These are phyloP conservation scores for Drosophila saltans DNA, from an alignment of 1,140 invertebrate species.

Conservation along the genomic window DNA sequence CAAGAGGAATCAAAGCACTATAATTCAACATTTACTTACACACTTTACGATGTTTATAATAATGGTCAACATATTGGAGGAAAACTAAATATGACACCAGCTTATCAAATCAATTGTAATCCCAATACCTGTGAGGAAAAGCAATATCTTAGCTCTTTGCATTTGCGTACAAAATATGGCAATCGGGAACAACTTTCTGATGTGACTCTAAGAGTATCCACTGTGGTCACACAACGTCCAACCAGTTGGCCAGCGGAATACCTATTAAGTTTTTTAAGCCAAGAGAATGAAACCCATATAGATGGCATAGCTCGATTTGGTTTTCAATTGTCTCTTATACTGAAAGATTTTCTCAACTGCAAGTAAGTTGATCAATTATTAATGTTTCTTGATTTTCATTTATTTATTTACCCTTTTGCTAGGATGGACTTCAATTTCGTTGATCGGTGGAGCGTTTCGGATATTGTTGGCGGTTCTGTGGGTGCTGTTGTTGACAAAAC, in stretches of 20 bases:
- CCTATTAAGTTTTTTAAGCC: constrained; percentile 40
- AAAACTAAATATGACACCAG: constrained; percentile 62
- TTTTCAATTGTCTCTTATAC: constrained; percentile 50
- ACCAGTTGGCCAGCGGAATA: constrained; percentile 36
- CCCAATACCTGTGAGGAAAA: constrained; percentile 15
- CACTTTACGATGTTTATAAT: constrained; percentile 70
- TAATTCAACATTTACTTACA: constrained; percentile 20
- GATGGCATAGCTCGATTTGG: constrained; percentile 63
- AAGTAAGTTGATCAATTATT: constrained; percentile 17
- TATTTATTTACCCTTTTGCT: neutral
- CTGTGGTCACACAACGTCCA: constrained; percentile 63
- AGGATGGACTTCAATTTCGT: constrained; percentile 61
- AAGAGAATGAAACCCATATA: constrained; percentile 57
- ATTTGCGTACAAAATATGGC: constrained; percentile 54
- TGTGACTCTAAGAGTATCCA: constrained; percentile 66
- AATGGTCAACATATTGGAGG: constrained; percentile 75
- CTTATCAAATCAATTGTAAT: constrained; percentile 57
- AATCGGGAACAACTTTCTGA: constrained; percentile 65
- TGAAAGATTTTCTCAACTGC: constrained; percentile 58
- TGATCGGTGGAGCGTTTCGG: constrained; percentile 65
- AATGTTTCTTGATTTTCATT: neutral
- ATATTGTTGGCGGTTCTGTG: constrained; percentile 57
- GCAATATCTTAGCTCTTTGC: constrained; percentile 54
- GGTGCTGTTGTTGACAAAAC: constrained; percentile 56
- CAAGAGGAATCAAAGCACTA: neutral